Evolutionary conservation across 2,888 invertebrate species (phyloP).

Genomic region (Chaetoderma sp.): DNA sequence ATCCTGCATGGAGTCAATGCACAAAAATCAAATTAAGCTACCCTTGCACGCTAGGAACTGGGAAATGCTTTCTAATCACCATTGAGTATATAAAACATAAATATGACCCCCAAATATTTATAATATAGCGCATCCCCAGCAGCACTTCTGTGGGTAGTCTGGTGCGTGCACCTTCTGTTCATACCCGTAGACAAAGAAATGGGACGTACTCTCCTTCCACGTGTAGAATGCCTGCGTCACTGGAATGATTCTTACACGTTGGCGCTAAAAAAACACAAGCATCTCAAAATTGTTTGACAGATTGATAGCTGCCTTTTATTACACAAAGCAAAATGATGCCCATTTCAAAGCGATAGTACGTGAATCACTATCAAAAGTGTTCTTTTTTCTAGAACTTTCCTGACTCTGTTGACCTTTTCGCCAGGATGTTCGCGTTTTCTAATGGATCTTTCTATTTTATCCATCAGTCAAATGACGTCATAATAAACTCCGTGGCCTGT

Average conservation of each 20-base stretch:
- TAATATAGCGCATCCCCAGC: constrained; percentile 61
- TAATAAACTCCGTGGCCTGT: too few relatives aligned
- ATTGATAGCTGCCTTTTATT: neutral
- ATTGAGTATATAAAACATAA: too few relatives aligned
- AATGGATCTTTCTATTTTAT: too few relatives aligned
- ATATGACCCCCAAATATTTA: constrained; percentile 29
- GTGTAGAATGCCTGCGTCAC: constrained; percentile 64
- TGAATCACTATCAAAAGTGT: too few relatives aligned
- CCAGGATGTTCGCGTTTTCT: too few relatives aligned
- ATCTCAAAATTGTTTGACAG: neutral
- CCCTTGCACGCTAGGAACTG: too few relatives aligned
- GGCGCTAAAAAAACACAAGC: constrained; percentile 56
- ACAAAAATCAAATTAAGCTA: too few relatives aligned
- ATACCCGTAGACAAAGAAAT: constrained; percentile 67
- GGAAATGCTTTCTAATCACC: too few relatives aligned
- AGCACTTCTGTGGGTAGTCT: constrained; percentile 68
- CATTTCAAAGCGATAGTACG: neutral
- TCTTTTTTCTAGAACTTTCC: too few relatives aligned
- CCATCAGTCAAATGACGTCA: too few relatives aligned
- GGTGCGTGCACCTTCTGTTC: constrained; percentile 67
- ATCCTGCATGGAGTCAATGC: too few relatives aligned
- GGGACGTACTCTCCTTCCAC: constrained; percentile 54
- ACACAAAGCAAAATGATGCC: neutral
- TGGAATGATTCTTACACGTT: constrained; percentile 66
- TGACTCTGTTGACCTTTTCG: too few relatives aligned